Evolutionary conservation across 1,140 invertebrate genomes (phyloP), one percentile per base, ranked within the genome.

Genomic region (Leptestheria dahalacensis): DNA sequence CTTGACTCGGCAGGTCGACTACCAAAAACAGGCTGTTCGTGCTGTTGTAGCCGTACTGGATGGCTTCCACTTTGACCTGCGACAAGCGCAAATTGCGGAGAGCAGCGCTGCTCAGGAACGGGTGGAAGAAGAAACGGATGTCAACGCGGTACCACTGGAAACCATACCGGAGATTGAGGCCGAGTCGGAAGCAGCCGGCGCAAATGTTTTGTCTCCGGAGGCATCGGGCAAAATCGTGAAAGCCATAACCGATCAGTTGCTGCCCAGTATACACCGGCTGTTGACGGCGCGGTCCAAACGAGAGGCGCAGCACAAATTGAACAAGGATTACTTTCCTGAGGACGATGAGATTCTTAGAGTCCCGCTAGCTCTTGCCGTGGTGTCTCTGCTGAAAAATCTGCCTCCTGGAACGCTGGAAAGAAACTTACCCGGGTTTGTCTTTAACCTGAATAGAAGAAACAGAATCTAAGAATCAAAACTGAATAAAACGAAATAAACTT

Each of bases 31-130:
- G 65, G 72, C 84, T 48, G 82, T 89, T 1, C 82, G 86, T 64
- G 78, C 95, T 47, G 74, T 94, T 18, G 82, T 91, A 0, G 79
- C 78, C 1, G 83, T 97, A 57, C 72, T 98, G 26, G 87, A 96
- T 71, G 81, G 84, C 1, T 98, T 97, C 68, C 92, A 97, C 73
- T 97, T 88, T 73, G 87, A 96, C 77, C 71, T 96, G 26, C 81
- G 78, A 0, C 81, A 62, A 1, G 61, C 66, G 62, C 1, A 57
- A 20, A 61, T 59, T 64, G 24, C n/a, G 23, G 21, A 68, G 67
- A 48, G 61, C 66, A 47, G 65, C 55, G 57, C 65, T 12, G 53
- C 61, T 25, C 47, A 64, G 15, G 33, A 64, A 63, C 11, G 55
- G 55, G 63, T 28, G 2, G 41, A 28, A 15, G 46, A 55, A 18